Evolutionary conservation across 2,888 invertebrate genomes (phyloP).

Genomic region (Odontocerum albicorne): DNA sequence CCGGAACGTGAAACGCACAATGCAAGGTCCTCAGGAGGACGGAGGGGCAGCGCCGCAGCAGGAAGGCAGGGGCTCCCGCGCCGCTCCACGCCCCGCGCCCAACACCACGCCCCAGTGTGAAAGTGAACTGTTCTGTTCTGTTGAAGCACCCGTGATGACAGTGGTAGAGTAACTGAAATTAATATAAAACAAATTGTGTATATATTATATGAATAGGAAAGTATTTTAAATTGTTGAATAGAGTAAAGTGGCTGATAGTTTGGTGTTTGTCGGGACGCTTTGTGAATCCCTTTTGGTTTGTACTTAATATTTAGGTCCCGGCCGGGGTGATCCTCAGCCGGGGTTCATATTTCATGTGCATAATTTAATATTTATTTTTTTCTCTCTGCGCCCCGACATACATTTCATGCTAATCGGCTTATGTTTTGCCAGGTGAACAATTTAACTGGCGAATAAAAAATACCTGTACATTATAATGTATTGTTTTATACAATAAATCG

Average conservation of each 20-base stretch:
- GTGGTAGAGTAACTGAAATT: constrained; percentile 36
- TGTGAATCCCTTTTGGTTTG: constrained; percentile 20
- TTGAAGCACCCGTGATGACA: constrained; percentile 35
- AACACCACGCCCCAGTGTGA: constrained; percentile 23
- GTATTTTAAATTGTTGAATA: constrained; percentile 38
- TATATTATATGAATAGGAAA: constrained; percentile 37
- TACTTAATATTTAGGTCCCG: constrained; percentile 30
- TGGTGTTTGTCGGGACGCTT: constrained; percentile 31
- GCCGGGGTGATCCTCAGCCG: too few species aligned
- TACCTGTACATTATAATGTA: constrained; percentile 64
- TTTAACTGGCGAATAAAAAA: constrained; percentile 41
- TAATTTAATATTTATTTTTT: constrained; percentile 8
- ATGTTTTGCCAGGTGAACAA: constrained; percentile 31
- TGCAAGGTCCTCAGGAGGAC: constrained; percentile 34
- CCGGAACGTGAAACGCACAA: constrained; percentile 26
- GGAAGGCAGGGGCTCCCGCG: not conserved
- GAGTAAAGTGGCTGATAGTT: constrained; percentile 34
- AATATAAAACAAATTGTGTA: constrained; percentile 37
- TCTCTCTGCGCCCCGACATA: constrained; percentile 26
- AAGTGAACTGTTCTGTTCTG: constrained; percentile 29
- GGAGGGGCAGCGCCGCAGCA: constrained; percentile 37
- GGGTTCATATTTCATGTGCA: constrained; percentile 12
- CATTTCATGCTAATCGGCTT: constrained; percentile 23
- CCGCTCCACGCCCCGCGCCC: not conserved
- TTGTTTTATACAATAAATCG: constrained; percentile 64